phyloP scores from a whole-genome alignment of 2,113 vertebrate species.

The Misgurnus mizolepis region DNA sequence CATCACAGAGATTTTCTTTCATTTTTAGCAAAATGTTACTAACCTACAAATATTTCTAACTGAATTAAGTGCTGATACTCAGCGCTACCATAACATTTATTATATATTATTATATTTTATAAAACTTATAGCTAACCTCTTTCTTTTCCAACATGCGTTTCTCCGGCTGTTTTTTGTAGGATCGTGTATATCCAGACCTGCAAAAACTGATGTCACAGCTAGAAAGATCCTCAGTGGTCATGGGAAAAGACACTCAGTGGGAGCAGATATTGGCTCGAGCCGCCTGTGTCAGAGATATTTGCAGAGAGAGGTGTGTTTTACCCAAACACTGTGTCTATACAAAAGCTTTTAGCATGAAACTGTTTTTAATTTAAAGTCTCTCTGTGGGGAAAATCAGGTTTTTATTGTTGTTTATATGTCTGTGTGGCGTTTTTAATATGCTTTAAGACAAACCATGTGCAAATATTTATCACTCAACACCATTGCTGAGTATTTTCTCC shows the following conservation, averaged over 20 bases:
- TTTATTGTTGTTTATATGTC: too few relatives aligned
- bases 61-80: neutral
- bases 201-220: constrained; percentile 82
- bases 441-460: too few relatives aligned
- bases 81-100: neutral
- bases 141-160: neutral
- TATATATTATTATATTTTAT: neutral
- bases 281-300: constrained; percentile 89
- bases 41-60: too few relatives aligned
- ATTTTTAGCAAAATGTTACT: too few relatives aligned
- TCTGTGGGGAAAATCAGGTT: neutral
- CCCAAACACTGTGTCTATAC: neutral
- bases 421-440: too few relatives aligned
- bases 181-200: constrained; percentile 91
- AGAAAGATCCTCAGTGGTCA: constrained; percentile 71
- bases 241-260: constrained; percentile 86
- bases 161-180: constrained; percentile 67
- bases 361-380: neutral
- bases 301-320: constrained; percentile 82
- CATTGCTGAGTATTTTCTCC: too few relatives aligned
- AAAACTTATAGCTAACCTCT: neutral
- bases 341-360: neutral
- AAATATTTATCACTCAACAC: too few relatives aligned
- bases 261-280: constrained; percentile 88
- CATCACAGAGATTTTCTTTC: neutral